Percentiles rank a stretch among this genome's conserved stretches.
phyloP scores from a whole-genome alignment of 2,888 invertebrate species.

The Hypomecis punctinalis region DNA sequence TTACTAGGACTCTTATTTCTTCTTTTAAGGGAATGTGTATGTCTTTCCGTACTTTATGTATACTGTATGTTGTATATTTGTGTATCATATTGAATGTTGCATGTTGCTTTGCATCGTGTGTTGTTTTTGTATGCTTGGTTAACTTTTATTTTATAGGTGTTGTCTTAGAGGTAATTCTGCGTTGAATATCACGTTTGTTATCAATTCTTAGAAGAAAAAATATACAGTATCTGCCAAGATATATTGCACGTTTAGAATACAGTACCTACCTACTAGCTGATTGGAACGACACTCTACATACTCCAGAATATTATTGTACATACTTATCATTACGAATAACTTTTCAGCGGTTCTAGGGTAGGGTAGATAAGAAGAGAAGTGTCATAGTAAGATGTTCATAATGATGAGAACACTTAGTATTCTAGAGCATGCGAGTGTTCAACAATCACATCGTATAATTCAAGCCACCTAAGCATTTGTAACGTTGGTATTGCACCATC shows the following conservation, averaged over 20 bases:
- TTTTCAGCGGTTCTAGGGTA: no score
- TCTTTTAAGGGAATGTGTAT: conserved; percentile 34
- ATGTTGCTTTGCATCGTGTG: conserved; percentile 66
- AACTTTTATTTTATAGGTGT: conserved; percentile 42
- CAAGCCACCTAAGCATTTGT: conserved; percentile 2
- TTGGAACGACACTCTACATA: no score
- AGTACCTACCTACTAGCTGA: no score
- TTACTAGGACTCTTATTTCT: conserved; percentile 24
- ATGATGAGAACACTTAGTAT: no score
- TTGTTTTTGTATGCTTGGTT: conserved; percentile 49
- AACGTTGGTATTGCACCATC: conserved; percentile 9
- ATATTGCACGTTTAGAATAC: conserved; percentile 13
- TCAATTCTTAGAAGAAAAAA: no score
- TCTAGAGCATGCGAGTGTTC: no score
- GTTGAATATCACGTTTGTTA: conserved; percentile 26
- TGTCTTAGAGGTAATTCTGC: conserved; percentile 50
- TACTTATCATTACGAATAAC: no score
- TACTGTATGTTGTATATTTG: conserved; percentile 36
- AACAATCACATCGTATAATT: background rate
- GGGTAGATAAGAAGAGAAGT: no score
- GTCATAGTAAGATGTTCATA: no score
- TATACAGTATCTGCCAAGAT: background rate
- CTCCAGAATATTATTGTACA: no score
- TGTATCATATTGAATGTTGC: conserved; percentile 50
- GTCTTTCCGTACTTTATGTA: conserved; percentile 40